Conservation (phyloP, 1,140 invertebrate genomes). For the Theocolax elegans region DNA sequence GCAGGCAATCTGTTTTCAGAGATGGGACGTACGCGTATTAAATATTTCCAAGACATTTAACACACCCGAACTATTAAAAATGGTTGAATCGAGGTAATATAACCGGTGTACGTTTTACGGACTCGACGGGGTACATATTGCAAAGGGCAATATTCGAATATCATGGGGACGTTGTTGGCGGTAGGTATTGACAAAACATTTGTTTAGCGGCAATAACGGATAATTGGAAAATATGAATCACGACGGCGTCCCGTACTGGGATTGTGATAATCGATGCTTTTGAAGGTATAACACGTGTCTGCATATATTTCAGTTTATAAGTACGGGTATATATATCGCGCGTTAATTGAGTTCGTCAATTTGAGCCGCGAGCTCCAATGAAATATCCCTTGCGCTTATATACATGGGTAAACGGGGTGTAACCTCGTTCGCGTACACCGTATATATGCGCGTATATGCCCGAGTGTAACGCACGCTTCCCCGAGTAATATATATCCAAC, state of each 20-base stretch:
- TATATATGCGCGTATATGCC: neutral
- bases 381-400: neutral
- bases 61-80: too few species aligned
- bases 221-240: conserved; percentile 33
- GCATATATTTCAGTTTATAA: conserved; percentile 4
- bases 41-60: too few species aligned
- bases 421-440: neutral
- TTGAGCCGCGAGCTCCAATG: neutral
- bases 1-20: too few species aligned
- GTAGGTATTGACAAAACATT: conserved; percentile 13
- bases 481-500: too few species aligned
- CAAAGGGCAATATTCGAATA: too few species aligned
- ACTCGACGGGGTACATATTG: too few species aligned
- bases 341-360: conserved; percentile 35
- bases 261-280: conserved; percentile 26
- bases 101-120: too few species aligned
- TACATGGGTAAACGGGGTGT: neutral
- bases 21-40: too few species aligned
- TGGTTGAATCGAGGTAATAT: too few species aligned
- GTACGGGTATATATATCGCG: neutral
- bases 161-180: too few species aligned
- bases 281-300: conserved; percentile 3
- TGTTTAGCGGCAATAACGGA: conserved; percentile 3
- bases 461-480: too few species aligned
- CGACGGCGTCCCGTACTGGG: neutral